Conservation (phyloP, 2,888 invertebrate species). For the Dinocampus coccinellae region DNA sequence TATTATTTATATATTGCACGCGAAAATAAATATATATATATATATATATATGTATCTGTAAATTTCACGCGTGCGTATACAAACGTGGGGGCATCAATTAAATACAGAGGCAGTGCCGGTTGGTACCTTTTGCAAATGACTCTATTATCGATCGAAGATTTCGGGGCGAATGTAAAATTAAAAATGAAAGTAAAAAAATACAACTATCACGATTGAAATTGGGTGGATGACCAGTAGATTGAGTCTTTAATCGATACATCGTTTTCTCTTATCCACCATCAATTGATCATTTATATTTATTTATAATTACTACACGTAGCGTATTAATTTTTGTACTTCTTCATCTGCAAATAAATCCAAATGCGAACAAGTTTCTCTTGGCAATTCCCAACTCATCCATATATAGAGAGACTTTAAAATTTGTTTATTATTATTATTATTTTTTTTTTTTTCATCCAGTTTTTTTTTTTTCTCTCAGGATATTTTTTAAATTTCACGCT, state of each 20-base stretch:
- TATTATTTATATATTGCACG: slow-evolving; percentile 65
- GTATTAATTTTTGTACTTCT: slow-evolving; percentile 3
- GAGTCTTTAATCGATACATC: slow-evolving; percentile 33
- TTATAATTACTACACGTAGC: slow-evolving; percentile 9
- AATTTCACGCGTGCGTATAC: slow-evolving; percentile 30
- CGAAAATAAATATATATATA: too few relatives aligned
- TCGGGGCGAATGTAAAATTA: slow-evolving; percentile 33
- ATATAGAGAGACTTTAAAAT: too few relatives aligned
- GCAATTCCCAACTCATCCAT: not conserved
- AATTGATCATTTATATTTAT: slow-evolving; percentile 34
- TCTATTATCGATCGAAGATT: slow-evolving; percentile 59
- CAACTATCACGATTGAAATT: not conserved
- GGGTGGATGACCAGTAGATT: slow-evolving; percentile 28
- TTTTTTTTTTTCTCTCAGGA: too few relatives aligned
- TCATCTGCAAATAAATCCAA: not conserved
- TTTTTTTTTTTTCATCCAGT: too few relatives aligned
- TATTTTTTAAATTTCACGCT: too few relatives aligned
- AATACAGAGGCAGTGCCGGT: slow-evolving; percentile 46
- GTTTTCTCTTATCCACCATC: slow-evolving; percentile 19
- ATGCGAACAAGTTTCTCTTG: not conserved
- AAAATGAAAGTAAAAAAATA: slow-evolving; percentile 4
- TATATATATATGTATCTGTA: slow-evolving; percentile 43
- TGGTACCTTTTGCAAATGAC: slow-evolving; percentile 59
- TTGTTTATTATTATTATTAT: too few relatives aligned
- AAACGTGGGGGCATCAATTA: slow-evolving; percentile 59